Base-by-base conservation (phyloP, 2,888 invertebrate genomes). In the Teinopalpus imperialis region DNA sequence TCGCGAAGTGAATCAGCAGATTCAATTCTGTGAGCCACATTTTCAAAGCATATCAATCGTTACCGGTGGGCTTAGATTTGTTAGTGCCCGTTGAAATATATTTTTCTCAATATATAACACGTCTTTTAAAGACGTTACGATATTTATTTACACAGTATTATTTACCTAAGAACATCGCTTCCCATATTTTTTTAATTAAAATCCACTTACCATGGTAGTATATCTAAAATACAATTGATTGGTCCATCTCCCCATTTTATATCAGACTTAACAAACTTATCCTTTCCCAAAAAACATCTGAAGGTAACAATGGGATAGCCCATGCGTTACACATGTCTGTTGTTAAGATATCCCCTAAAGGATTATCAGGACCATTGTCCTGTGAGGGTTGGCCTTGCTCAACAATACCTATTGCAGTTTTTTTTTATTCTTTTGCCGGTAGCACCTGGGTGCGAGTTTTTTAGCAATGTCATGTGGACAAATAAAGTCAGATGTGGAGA, bases 371-470 rank as follows among this genome's bases (percentile, higher is more conserved):
- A 53, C 53, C 54, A 60, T 69, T 65, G 63, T 71, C 61, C 65
- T 55, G 34, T 32, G 53, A 57, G 51, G 54, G 49, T 57, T n/a
- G n/a, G n/a, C n/a, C 55, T 57, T 49, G 41, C 51, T 52, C 40
- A 42, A 60, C 64, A 65, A 59, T 55, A 48, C 51, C 59, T 56
- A 35, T 41, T 54, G 63, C 66, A 51, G 46, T 59, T 66, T 74
- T 71, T 74, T 74, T 61, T 54, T 29, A 12, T 16, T 53, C 58
- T 64, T 65, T 63, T 66, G 61, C 52, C 30, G 12, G 40, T 52
- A 57, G 54, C 83, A 85, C 81, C 85, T 82, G 85, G 85, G 69
- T 61, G 60, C 63, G 26, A 46, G 61, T 74, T 81, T 81, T 83
- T 82, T 74, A 66, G 70, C 71, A 51, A 53, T 53, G 70, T 79